Evolutionary conservation across 2,797 vertebrate genomes (phyloP).

Genomic region (Phylloscopus collybita): DNA sequence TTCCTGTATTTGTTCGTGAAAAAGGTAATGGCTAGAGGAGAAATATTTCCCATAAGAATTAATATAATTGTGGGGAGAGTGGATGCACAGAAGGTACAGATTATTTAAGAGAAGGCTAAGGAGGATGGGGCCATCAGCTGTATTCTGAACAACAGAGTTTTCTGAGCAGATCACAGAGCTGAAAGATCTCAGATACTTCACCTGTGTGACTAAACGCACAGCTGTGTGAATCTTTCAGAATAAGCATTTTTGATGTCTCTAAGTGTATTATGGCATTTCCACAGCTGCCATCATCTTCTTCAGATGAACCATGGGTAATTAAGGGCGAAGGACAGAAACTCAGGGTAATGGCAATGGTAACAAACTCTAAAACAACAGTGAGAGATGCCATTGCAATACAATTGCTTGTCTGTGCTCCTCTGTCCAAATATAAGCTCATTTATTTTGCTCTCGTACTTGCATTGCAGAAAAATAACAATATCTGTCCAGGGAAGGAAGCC

Average conservation of each 20-base stretch:
- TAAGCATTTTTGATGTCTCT: not conserved
- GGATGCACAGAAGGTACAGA: not conserved
- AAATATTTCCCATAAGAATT: not conserved
- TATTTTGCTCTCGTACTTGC: not conserved
- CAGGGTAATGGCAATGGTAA: not conserved
- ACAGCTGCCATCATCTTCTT: not conserved
- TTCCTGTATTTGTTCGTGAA: not conserved
- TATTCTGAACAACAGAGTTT: not conserved
- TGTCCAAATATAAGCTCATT: not conserved
- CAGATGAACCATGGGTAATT: not conserved
- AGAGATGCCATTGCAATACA: not conserved
- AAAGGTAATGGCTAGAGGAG: not conserved
- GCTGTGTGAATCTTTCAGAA: not conserved
- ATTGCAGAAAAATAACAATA: not conserved
- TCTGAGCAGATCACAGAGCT: not conserved
- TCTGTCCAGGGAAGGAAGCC: not conserved
- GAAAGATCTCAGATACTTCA: not conserved
- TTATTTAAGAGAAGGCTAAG: not conserved
- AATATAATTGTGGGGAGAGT: not conserved
- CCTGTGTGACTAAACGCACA: not conserved
- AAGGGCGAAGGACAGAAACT: not conserved
- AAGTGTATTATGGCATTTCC: not conserved
- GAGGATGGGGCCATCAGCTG: not conserved
- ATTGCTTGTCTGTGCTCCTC: not conserved
- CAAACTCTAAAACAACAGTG: not conserved